phyloP scores from a whole-genome alignment of 2,113 vertebrate genomes.

The Sialia sialis region DNA sequence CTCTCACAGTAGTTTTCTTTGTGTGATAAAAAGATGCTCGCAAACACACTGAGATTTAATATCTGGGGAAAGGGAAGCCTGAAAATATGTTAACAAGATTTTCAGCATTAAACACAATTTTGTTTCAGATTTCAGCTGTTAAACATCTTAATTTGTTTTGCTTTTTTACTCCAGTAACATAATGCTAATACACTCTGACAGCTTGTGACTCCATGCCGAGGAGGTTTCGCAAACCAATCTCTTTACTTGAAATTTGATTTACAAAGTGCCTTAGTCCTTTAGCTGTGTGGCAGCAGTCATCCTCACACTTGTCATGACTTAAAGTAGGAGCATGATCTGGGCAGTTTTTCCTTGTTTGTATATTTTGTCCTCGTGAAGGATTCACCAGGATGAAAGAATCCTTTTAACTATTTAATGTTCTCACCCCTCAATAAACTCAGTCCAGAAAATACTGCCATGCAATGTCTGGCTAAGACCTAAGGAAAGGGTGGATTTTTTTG shows the following conservation, averaged over 20 bases:
- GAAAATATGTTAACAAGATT: slow-evolving; percentile 73
- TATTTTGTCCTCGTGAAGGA: slow-evolving; percentile 19
- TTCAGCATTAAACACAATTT: slow-evolving; percentile 73
- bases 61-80: slow-evolving; percentile 62
- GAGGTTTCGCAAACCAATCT: slow-evolving; percentile 69
- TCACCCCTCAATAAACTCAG: not conserved
- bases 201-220: slow-evolving; percentile 38
- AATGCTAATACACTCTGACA: slow-evolving; percentile 74
- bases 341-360: slow-evolving; percentile 3
- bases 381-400: slow-evolving; percentile 9
- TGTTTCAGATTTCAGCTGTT: slow-evolving; percentile 74
- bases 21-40: slow-evolving; percentile 48
- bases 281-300: slow-evolving; percentile 51
- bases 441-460: not conserved
- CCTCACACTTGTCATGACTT: slow-evolving; percentile 40
- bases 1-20: not conserved
- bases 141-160: slow-evolving; percentile 77
- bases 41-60: slow-evolving; percentile 54
- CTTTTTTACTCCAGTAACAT: slow-evolving; percentile 66
- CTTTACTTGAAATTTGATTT: slow-evolving; percentile 73
- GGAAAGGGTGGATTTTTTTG: not conserved
- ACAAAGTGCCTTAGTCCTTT: slow-evolving; percentile 67
- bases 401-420: slow-evolving; percentile 26
- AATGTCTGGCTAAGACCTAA: not conserved
- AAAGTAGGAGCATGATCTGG: not conserved